Evolutionary conservation across 2,797 vertebrate species (phyloP).

Genomic region (Oreonectes daqikongensis): DNA sequence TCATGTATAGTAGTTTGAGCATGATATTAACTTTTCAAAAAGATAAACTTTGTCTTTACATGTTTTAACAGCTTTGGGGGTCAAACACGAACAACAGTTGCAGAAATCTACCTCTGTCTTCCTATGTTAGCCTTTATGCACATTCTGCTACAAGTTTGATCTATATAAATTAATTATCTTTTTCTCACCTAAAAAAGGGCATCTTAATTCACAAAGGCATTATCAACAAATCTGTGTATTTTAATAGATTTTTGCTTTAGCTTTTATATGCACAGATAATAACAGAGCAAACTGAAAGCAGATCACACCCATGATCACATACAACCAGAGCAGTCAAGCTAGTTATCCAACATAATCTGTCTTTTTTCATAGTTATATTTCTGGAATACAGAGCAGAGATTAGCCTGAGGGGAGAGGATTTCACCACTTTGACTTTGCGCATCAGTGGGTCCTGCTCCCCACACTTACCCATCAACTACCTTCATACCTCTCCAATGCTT

Average conservation of each 20-base stretch:
- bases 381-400: slow-evolving; percentile 49
- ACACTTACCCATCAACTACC: slow-evolving; percentile 12
- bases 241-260: not conserved
- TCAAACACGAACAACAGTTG: not conserved
- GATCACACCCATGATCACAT: not conserved
- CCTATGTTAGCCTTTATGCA: not conserved
- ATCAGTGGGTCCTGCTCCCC: slow-evolving; percentile 24
- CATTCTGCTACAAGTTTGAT: not conserved
- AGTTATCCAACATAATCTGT: slow-evolving; percentile 40
- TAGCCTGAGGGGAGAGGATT: slow-evolving; percentile 23
- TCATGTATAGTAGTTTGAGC: not conserved
- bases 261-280: slow-evolving; percentile 15
- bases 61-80: not conserved
- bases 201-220: not conserved
- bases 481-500: not conserved
- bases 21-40: too few species aligned
- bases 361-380: slow-evolving; percentile 42
- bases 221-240: not conserved
- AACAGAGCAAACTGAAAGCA: slow-evolving; percentile 1
- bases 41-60: not conserved
- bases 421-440: slow-evolving; percentile 19
- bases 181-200: not conserved
- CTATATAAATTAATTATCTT: not conserved
- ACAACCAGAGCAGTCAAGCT: slow-evolving; percentile 2
- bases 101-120: slow-evolving; percentile 3